Conservation (phyloP, 2,113 vertebrate genomes). For the Xenotilapia flavipinnis region DNA sequence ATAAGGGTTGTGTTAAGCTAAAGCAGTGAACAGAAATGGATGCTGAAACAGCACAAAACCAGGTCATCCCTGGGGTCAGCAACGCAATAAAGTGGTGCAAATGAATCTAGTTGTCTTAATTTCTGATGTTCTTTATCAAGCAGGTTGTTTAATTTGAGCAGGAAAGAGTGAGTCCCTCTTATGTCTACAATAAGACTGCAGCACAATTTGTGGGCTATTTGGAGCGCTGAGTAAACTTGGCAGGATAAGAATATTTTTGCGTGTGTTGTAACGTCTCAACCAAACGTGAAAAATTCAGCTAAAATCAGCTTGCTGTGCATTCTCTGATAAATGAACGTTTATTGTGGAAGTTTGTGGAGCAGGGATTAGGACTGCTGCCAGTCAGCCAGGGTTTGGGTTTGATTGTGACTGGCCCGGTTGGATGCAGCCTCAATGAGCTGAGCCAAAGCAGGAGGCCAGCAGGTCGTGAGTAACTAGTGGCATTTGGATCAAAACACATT, state of each 20-base stretch:
- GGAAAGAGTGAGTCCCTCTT: background rate
- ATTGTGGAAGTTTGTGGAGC: background rate
- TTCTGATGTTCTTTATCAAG: background rate
- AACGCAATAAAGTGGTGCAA: background rate
- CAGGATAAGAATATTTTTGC: background rate
- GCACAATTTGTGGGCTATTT: background rate
- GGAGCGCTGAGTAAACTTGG: background rate
- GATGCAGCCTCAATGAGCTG: background rate
- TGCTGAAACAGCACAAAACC: background rate
- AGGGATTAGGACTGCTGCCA: background rate
- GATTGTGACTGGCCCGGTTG: background rate
- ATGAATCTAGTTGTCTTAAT: background rate
- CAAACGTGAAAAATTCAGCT: background rate
- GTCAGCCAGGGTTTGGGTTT: background rate
- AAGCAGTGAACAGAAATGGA: background rate
- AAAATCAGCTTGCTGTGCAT: too few relatives aligned
- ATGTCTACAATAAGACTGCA: background rate
- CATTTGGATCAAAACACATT: constrained; percentile 18
- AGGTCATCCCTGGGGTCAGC: background rate
- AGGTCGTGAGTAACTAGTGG: constrained; percentile 12
- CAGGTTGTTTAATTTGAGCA: background rate
- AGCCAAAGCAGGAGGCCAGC: background rate
- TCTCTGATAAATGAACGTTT: background rate
- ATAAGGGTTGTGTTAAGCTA: background rate
- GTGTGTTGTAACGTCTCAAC: background rate